These are phyloP conservation scores for Eilema caniola DNA, from an alignment of 2,888 invertebrate species.

Conservation along the genomic window DNA sequence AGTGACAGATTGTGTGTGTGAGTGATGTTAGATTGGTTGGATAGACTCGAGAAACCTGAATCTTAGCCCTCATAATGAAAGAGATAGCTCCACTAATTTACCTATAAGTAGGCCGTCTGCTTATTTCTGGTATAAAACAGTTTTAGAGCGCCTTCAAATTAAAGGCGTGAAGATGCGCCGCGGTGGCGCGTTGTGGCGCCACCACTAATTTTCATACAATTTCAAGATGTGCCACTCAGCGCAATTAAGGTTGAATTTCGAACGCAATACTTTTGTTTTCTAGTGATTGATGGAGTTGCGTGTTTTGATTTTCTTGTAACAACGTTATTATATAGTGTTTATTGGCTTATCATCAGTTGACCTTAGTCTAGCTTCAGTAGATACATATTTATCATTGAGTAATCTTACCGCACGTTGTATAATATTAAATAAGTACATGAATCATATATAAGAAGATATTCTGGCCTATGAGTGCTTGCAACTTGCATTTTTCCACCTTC, in stretches of 20 bases:
- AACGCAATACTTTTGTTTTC: constrained; percentile 19
- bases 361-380: constrained; percentile 31
- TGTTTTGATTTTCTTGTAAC: constrained; percentile 27
- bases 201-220: too few species aligned
- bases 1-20: not conserved
- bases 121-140: not conserved
- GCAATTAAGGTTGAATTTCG: constrained; percentile 28
- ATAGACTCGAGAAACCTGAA: not conserved
- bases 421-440: not conserved
- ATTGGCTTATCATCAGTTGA: constrained; percentile 33
- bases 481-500: not conserved
- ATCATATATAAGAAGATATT: not conserved
- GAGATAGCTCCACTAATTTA: not conserved
- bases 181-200: too few species aligned
- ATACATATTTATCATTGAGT: constrained; percentile 7
- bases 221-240: too few species aligned
- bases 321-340: constrained; percentile 18
- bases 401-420: not conserved
- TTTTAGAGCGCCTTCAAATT: too few species aligned
- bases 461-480: not conserved
- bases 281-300: constrained; percentile 46
- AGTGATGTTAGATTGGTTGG: not conserved
- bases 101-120: not conserved
- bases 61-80: too few species aligned
- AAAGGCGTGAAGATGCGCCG: too few species aligned